These are phyloP conservation scores for Ommatoiulus sabulosus DNA, from an alignment of 2,888 invertebrate genomes.

Conservation along the genomic window DNA sequence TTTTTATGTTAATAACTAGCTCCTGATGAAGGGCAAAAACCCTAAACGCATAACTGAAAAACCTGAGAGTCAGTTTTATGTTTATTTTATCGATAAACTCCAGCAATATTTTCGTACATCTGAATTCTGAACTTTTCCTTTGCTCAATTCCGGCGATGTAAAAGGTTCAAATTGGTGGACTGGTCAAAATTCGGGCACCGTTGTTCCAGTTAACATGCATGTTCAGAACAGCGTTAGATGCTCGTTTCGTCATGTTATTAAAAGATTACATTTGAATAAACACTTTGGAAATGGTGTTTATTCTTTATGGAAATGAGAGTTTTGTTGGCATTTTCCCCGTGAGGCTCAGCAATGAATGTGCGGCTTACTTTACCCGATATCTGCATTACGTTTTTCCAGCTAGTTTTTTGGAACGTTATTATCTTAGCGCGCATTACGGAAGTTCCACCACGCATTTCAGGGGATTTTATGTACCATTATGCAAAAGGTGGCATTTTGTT, in stretches of 20 bases:
- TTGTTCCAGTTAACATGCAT: too few relatives aligned
- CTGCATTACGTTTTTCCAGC: background rate
- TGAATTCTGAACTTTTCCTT: too few relatives aligned
- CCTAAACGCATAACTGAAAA: too few relatives aligned
- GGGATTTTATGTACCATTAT: constrained; percentile 27
- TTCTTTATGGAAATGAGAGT: background rate
- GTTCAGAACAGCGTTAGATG: background rate
- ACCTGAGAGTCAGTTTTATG: too few relatives aligned
- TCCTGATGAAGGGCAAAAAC: too few relatives aligned
- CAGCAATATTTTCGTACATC: too few relatives aligned
- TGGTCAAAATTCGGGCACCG: too few relatives aligned
- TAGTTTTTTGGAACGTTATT: background rate
- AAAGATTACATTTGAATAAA: background rate
- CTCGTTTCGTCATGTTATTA: background rate
- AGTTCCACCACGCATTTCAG: background rate
- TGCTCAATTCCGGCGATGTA: too few relatives aligned
- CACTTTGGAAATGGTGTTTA: background rate
- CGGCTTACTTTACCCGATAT: background rate
- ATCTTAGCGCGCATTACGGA: constrained; percentile 11
- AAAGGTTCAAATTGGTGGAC: too few relatives aligned
- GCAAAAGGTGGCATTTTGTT: background rate
- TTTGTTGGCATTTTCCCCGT: background rate
- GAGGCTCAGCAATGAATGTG: background rate
- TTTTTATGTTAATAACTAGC: too few relatives aligned
- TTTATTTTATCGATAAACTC: too few relatives aligned